Percentiles rank a stretch among this genome's conserved stretches.
phyloP scores from a whole-genome alignment of 2,797 vertebrate genomes.

The Caiman crocodilus region DNA sequence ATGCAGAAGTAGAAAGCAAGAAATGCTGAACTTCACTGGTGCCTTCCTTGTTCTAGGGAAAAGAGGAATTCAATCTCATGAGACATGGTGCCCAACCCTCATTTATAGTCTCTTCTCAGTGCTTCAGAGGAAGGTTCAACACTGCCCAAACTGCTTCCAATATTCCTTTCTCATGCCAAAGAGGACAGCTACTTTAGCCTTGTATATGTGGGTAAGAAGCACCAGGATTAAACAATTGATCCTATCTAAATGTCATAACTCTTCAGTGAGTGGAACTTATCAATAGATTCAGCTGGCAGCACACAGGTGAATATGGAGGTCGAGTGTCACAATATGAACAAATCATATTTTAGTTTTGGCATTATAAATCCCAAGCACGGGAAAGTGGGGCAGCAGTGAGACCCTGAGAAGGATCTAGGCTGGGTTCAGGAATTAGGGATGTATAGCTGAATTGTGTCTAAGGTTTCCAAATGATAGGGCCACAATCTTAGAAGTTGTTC shows the following conservation, averaged over 20 bases:
- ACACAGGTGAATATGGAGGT: background rate
- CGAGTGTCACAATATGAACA: constrained; percentile 56
- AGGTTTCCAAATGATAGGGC: constrained; percentile 35
- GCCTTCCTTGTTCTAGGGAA: background rate
- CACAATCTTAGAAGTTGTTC: constrained; percentile 60
- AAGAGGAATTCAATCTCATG: background rate
- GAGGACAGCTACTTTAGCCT: constrained; percentile 66
- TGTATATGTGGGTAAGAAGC: constrained; percentile 59
- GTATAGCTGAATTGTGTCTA: constrained; percentile 70
- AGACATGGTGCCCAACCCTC: background rate
- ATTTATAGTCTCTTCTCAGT: background rate
- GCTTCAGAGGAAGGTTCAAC: constrained; percentile 51
- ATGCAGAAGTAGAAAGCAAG: background rate
- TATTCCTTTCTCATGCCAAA: constrained; percentile 66
- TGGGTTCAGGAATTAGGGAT: constrained; percentile 52
- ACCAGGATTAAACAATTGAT: constrained; percentile 74
- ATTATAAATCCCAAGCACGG: constrained; percentile 63
- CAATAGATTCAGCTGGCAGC: constrained; percentile 72
- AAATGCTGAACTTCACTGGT: background rate
- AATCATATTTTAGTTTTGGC: constrained; percentile 67
- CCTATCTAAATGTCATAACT: constrained; percentile 71
- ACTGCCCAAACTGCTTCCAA: constrained; percentile 53
- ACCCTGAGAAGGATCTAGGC: constrained; percentile 68
- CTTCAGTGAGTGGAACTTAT: constrained; percentile 65
- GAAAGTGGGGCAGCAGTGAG: constrained; percentile 62